phyloP scores from a whole-genome alignment of 2,113 vertebrate genomes.

The Xiphophorus couchianus region DNA sequence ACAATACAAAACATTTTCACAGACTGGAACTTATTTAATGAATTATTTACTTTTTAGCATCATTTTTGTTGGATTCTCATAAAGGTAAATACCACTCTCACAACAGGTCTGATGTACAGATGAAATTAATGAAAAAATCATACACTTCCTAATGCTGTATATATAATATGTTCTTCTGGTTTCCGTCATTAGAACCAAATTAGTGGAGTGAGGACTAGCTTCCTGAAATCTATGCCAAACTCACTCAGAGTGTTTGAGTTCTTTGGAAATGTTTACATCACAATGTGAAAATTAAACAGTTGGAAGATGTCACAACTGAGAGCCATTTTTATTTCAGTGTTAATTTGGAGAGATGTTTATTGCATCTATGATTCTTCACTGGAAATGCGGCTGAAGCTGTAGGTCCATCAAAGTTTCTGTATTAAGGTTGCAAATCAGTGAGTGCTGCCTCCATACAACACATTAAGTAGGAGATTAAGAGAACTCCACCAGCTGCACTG shows the following conservation, averaged over 20 bases:
- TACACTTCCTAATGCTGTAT: neutral
- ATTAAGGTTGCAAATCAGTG: constrained; percentile 31
- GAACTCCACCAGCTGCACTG: neutral
- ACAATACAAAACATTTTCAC: too few relatives aligned
- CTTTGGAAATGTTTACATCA: neutral
- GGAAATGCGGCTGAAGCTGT: constrained; percentile 6
- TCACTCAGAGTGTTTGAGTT: neutral
- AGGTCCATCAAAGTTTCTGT: constrained; percentile 16
- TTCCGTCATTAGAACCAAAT: neutral
- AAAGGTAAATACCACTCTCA: too few relatives aligned
- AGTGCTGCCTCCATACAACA: neutral
- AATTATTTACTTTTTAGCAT: too few relatives aligned
- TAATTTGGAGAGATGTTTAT: constrained; percentile 18
- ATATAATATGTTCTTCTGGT: neutral
- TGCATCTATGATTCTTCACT: neutral
- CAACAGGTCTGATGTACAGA: neutral
- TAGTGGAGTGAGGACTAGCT: neutral
- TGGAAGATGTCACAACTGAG: constrained; percentile 10
- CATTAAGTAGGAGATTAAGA: constrained; percentile 30
- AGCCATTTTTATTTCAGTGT: constrained; percentile 6
- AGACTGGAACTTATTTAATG: too few relatives aligned
- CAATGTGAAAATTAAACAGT: neutral
- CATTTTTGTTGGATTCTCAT: too few relatives aligned
- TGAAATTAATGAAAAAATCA: neutral
- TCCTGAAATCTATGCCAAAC: neutral